Percentiles rank a stretch among this genome's conserved stretches.
These are phyloP conservation scores for Lepidocyrtinus sp. DNA, from an alignment of 2,888 invertebrate species.

Conservation along the genomic window DNA sequence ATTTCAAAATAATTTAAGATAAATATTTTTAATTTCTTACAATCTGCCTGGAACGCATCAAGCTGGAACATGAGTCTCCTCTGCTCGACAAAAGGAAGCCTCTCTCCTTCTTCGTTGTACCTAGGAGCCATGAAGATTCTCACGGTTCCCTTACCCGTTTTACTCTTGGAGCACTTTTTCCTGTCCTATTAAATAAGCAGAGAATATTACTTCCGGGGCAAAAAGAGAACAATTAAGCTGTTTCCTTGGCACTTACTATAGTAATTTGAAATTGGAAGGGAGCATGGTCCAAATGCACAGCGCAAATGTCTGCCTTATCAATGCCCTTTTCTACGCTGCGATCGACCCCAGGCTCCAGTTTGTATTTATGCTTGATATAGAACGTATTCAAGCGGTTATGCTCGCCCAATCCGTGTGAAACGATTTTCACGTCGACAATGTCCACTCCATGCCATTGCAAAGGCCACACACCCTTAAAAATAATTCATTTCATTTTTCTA, in stretches of 20 bases:
- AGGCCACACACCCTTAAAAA: slow-evolving; percentile 49
- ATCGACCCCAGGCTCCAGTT: slow-evolving; percentile 46
- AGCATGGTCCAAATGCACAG: slow-evolving; percentile 54
- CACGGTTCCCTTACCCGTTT: slow-evolving; percentile 46
- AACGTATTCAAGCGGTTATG: slow-evolving; percentile 46
- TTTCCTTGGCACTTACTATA: slow-evolving; percentile 28
- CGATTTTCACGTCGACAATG: slow-evolving; percentile 26
- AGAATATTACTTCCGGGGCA: neutral
- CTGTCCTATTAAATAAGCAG: slow-evolving; percentile 24
- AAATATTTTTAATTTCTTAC: too few relatives aligned
- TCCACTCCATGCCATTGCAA: slow-evolving; percentile 56
- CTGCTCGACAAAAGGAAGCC: slow-evolving; percentile 29
- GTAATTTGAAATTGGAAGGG: slow-evolving; percentile 49
- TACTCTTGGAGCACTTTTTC: slow-evolving; percentile 47
- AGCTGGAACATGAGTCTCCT: slow-evolving; percentile 53
- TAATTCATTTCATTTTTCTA: neutral
- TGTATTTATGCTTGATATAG: slow-evolving; percentile 43
- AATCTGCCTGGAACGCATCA: slow-evolving; percentile 52
- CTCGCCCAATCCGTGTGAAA: slow-evolving; percentile 1
- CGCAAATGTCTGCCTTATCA: slow-evolving; percentile 46
- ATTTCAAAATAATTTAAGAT: too few relatives aligned
- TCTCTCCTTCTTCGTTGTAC: slow-evolving; percentile 50
- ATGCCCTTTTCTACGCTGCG: slow-evolving; percentile 39
- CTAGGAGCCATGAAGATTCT: slow-evolving; percentile 60
- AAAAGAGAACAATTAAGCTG: neutral